Conservation (phyloP, 2,888 invertebrate species). For the Hypsopygia costalis region DNA sequence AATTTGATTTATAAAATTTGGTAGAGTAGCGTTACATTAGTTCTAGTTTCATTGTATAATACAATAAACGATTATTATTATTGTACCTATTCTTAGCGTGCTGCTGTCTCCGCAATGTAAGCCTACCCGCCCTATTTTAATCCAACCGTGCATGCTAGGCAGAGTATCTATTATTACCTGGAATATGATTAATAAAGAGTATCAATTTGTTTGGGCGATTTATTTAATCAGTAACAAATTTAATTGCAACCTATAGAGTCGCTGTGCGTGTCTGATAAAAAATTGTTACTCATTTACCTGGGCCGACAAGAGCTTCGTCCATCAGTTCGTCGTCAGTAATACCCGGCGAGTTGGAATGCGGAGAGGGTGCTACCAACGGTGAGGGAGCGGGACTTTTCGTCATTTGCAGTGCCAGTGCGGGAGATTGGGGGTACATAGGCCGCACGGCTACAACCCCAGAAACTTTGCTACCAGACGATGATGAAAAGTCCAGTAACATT, state of each 20-base stretch:
- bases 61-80: too few species aligned
- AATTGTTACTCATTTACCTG: constrained; percentile 82
- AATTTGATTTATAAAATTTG: too few species aligned
- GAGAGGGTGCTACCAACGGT: constrained; percentile 84
- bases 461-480: constrained; percentile 78
- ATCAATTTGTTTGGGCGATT: neutral
- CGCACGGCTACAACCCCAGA: constrained; percentile 78
- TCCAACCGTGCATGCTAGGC: too few species aligned
- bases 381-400: constrained; percentile 89
- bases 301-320: constrained; percentile 91
- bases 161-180: too few species aligned
- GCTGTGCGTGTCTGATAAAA: constrained; percentile 2
- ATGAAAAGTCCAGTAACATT: constrained; percentile 84
- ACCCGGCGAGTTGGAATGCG: constrained; percentile 87
- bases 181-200: too few species aligned
- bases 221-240: neutral
- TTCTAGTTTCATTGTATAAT: too few species aligned
- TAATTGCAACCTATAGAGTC: constrained; percentile 1
- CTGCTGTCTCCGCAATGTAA: too few species aligned
- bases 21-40: too few species aligned
- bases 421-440: constrained; percentile 81
- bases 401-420: constrained; percentile 87
- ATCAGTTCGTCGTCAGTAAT: constrained; percentile 94
- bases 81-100: too few species aligned
- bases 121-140: too few species aligned